Evolutionary conservation across 2,888 invertebrate species (phyloP).

Genomic region (Spatulosminthurus flaviceps): DNA sequence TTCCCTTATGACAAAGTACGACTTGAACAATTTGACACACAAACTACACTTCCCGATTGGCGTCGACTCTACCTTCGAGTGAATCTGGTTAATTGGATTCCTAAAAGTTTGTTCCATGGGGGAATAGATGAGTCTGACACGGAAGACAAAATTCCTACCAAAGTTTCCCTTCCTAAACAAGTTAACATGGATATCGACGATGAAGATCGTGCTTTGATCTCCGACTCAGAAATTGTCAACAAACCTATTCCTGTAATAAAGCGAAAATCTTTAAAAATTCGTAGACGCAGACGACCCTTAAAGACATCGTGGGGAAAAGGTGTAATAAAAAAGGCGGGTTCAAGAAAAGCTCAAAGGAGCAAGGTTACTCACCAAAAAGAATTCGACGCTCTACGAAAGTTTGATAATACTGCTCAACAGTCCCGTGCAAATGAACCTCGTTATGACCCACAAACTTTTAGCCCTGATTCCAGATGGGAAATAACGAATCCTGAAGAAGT

Average conservation of each 20-base stretch:
- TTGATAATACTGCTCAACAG: neutral
- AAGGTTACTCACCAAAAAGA: neutral
- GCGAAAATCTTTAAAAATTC: slow-evolving; percentile 10
- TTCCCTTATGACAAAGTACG: slow-evolving; percentile 54
- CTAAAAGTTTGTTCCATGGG: slow-evolving; percentile 38
- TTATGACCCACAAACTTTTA: neutral
- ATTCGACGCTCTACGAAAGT: neutral
- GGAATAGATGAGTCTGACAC: neutral
- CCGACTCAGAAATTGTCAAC: slow-evolving; percentile 38
- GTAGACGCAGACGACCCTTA: neutral
- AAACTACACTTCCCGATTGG: slow-evolving; percentile 58
- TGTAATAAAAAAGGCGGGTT: slow-evolving; percentile 17
- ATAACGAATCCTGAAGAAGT: slow-evolving; percentile 27
- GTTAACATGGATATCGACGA: neutral
- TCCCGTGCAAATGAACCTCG: neutral
- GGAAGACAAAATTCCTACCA: neutral
- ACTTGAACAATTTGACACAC: slow-evolving; percentile 19
- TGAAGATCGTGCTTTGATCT: slow-evolving; percentile 34
- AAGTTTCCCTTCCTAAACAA: neutral
- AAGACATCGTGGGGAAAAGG: slow-evolving; percentile 32
- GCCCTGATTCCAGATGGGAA: slow-evolving; percentile 29
- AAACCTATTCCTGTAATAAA: slow-evolving; percentile 22
- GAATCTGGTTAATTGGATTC: slow-evolving; percentile 53
- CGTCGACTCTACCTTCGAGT: slow-evolving; percentile 47
- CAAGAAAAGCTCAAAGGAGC: neutral